phyloP scores from a whole-genome alignment of 2,888 invertebrate species.

The Hirtodrosophila duncani region DNA sequence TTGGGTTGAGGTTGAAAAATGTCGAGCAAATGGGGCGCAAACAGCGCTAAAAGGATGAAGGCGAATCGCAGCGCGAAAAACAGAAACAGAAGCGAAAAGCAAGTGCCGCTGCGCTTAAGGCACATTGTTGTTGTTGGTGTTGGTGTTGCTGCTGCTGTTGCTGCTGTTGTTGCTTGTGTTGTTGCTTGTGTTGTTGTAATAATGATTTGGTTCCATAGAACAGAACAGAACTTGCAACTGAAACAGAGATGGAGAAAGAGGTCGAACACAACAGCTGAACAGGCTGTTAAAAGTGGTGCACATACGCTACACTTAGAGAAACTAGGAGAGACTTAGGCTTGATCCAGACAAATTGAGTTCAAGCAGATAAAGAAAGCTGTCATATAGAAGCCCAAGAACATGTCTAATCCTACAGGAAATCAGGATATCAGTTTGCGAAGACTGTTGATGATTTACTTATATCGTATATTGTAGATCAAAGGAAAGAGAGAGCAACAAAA shows the following conservation, averaged over 20 bases:
- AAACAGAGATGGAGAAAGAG: slow-evolving; percentile 3
- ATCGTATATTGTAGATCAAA: no score
- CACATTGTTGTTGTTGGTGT: slow-evolving; percentile 28
- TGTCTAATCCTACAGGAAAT: no score
- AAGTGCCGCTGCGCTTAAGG: slow-evolving; percentile 37
- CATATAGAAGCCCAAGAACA: no score
- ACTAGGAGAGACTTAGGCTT: no score
- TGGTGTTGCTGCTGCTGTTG: slow-evolving; percentile 9
- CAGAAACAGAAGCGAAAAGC: slow-evolving; percentile 4
- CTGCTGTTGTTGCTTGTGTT: slow-evolving; percentile 4
- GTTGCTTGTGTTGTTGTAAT: slow-evolving; percentile 47
- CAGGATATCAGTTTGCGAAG: no score
- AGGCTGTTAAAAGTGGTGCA: slow-evolving; percentile 56
- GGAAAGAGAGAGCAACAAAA: no score
- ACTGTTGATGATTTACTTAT: no score
- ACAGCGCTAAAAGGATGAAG: no score
- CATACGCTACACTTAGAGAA: no score
- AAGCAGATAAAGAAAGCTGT: no score
- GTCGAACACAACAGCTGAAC: slow-evolving; percentile 55
- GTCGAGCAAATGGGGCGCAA: slow-evolving; percentile 61
- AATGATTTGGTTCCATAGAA: slow-evolving; percentile 56
- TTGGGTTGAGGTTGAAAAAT: slow-evolving; percentile 55
- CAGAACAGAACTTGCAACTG: not conserved
- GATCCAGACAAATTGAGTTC: no score
- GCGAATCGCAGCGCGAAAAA: slow-evolving; percentile 1